Conservation (phyloP, 2,888 invertebrate species). For the Habrosyne pyritoides region DNA sequence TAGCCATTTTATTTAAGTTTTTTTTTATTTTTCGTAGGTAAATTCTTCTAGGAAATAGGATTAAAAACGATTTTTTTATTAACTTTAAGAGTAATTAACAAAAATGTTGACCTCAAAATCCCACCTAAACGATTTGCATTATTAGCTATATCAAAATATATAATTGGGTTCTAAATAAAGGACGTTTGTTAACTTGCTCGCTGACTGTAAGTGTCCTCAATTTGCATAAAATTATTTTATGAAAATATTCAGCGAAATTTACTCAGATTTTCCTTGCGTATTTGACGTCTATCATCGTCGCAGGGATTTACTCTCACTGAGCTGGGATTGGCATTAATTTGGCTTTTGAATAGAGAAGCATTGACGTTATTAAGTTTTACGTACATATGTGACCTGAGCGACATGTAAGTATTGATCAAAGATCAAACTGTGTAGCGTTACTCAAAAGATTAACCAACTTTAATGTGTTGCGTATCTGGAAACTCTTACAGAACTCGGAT, state of each 20-base stretch:
- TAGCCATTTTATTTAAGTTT: not conserved
- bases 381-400: not conserved
- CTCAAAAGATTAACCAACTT: constrained; percentile 24
- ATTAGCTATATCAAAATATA: too few species aligned
- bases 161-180: too few species aligned
- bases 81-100: too few species aligned
- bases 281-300: constrained; percentile 25
- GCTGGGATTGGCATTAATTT: constrained; percentile 50
- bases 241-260: too few species aligned
- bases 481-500: constrained; percentile 22
- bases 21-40: too few species aligned
- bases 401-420: not conserved
- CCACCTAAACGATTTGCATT: too few species aligned
- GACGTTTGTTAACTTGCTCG: too few species aligned
- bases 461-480: constrained; percentile 22
- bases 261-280: constrained; percentile 10
- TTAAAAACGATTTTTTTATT: too few species aligned
- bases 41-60: too few species aligned
- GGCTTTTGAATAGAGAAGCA: constrained; percentile 25
- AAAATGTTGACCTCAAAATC: too few species aligned
- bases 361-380: not conserved
- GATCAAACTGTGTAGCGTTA: not conserved
- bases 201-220: too few species aligned
- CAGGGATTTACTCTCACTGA: constrained; percentile 43
- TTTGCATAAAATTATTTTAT: not conserved